Conservation (phyloP, 2,888 invertebrate genomes). For the Drosophila meridionalis region DNA sequence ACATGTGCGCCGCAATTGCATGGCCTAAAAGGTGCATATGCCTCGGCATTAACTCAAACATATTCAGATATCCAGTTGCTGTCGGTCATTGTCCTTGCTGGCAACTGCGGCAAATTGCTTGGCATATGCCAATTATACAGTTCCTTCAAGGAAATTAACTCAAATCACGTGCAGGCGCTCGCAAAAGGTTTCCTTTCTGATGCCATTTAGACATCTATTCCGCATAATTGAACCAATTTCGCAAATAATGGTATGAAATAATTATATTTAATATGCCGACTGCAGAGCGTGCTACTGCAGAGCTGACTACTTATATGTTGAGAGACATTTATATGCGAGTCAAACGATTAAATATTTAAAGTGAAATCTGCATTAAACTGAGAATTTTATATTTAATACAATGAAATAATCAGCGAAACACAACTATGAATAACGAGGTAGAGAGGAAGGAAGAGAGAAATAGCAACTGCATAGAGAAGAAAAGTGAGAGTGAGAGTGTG, state of each 20-base stretch:
- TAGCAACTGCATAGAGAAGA: too few relatives aligned
- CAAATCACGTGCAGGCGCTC: slow-evolving; percentile 52
- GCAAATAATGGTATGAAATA: not conserved
- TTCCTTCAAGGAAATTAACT: slow-evolving; percentile 63
- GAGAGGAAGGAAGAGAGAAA: too few relatives aligned
- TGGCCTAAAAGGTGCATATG: slow-evolving; percentile 51
- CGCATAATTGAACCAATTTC: slow-evolving; percentile 21
- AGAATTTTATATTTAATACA: not conserved
- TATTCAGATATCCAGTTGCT: slow-evolving; percentile 5
- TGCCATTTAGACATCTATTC: slow-evolving; percentile 26
- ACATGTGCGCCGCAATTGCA: slow-evolving; percentile 52
- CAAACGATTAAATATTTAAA: not conserved
- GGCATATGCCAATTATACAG: slow-evolving; percentile 69
- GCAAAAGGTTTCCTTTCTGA: slow-evolving; percentile 14
- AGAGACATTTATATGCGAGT: too few relatives aligned
- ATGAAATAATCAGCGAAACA: too few relatives aligned
- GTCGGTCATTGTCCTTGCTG: slow-evolving; percentile 61
- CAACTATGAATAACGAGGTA: too few relatives aligned
- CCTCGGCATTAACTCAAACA: not conserved
- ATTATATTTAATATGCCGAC: slow-evolving; percentile 2
- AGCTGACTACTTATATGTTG: not conserved
- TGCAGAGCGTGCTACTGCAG: not conserved
- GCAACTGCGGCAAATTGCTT: slow-evolving; percentile 66
- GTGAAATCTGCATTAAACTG: not conserved
- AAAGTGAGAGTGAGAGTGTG: too few relatives aligned